phyloP scores from a whole-genome alignment of 1,140 invertebrate species.

The Muscidifurax raptorellus region DNA sequence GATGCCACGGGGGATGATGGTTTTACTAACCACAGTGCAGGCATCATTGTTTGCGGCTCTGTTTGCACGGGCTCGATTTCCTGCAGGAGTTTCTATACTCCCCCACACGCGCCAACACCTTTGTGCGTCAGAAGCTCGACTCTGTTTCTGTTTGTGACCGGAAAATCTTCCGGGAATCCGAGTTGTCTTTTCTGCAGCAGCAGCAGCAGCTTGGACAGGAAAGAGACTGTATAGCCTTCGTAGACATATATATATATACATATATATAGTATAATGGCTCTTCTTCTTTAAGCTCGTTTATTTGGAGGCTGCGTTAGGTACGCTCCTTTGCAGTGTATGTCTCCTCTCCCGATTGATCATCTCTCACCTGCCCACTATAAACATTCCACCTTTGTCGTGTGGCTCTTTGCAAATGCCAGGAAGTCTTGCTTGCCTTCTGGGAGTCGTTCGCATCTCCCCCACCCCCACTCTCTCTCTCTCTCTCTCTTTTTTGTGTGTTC shows the following conservation, averaged over 20 bases:
- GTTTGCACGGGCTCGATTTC: constrained; percentile 47
- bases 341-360: constrained; percentile 32
- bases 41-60: constrained; percentile 19
- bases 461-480: no score
- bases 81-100: constrained; percentile 6
- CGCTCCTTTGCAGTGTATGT: constrained; percentile 9
- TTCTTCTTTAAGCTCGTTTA: constrained; percentile 15
- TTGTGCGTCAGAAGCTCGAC: not conserved
- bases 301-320: constrained; percentile 24
- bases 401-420: constrained; percentile 16
- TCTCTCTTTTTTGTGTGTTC: not conserved
- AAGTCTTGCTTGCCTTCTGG: not conserved
- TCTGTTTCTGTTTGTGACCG: constrained; percentile 1
- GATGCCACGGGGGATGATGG: constrained; percentile 39
- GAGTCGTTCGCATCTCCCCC: not conserved
- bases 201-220: not conserved
- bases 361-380: constrained; percentile 47
- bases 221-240: not conserved
- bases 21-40: constrained; percentile 48
- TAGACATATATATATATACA: not conserved
- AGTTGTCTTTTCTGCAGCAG: not conserved
- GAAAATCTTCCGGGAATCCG: constrained; percentile 51
- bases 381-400: constrained; percentile 41
- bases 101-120: constrained; percentile 18
- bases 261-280: not conserved